A percentile compares a stretch with the other conserved stretches of the same genome.
phyloP scores from a whole-genome alignment of 2,888 invertebrate species.

The Scaptomyza reducta region DNA sequence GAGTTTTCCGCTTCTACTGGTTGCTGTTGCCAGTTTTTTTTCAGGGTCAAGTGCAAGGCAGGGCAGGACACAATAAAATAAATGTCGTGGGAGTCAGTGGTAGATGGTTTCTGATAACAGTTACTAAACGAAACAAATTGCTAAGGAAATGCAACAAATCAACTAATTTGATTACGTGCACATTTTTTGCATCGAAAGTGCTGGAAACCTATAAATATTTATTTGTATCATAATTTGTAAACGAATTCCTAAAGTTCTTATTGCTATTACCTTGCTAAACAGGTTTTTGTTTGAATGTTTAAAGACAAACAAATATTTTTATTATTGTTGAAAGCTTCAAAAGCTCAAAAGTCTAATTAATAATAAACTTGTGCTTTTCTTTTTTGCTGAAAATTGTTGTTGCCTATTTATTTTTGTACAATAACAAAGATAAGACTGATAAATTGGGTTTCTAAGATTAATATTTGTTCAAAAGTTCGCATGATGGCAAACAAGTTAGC shows the following conservation, averaged over 20 bases:
- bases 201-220: no score
- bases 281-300: background rate
- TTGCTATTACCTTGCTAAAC: background rate
- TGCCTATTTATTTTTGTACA: background rate
- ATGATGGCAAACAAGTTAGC: constrained; percentile 13
- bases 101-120: constrained; percentile 38
- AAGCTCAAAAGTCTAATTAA: background rate
- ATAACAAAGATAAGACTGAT: background rate
- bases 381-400: background rate
- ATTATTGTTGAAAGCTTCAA: background rate
- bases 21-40: constrained; percentile 17
- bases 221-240: background rate
- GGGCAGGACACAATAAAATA: background rate
- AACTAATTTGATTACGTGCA: background rate
- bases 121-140: constrained; percentile 2
- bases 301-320: background rate
- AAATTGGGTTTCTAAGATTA: background rate
- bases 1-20: constrained; percentile 18
- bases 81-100: constrained; percentile 25
- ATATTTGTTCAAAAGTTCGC: no score
- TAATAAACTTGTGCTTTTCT: constrained; percentile 9
- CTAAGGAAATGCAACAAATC: background rate
- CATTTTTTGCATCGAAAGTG: background rate
- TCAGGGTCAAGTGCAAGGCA: constrained; percentile 61
- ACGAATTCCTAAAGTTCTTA: background rate